phyloP scores from a whole-genome alignment of 1,140 invertebrate genomes.

The Luehdorfia chinensis region DNA sequence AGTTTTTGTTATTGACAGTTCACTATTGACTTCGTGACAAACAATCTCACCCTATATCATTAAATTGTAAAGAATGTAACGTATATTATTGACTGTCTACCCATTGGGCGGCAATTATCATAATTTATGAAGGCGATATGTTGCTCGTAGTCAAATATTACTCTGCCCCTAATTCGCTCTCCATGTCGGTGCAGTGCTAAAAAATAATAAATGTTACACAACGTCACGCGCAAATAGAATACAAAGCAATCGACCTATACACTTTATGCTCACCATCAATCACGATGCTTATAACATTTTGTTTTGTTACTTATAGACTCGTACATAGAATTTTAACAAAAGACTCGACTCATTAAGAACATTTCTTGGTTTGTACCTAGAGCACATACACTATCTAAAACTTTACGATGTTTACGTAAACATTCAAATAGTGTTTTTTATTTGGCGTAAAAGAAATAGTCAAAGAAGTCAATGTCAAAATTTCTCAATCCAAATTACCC shows the following conservation, averaged over 20 bases:
- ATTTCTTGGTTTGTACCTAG: too few species aligned
- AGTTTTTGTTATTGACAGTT: background rate
- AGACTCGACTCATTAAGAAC: too few species aligned
- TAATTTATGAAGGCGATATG: background rate
- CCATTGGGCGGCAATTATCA: background rate
- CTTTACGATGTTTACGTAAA: too few species aligned
- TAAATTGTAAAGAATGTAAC: background rate
- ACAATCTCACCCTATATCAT: slow-evolving; percentile 2
- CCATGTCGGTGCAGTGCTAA: background rate
- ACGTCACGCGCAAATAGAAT: background rate
- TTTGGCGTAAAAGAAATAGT: too few species aligned
- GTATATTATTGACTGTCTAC: background rate
- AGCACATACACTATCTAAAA: too few species aligned
- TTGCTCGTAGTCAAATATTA: background rate
- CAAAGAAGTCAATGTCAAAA: too few species aligned
- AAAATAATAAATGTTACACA: background rate
- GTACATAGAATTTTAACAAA: too few species aligned
- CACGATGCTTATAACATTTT: too few species aligned
- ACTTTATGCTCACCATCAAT: background rate
- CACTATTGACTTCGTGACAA: background rate
- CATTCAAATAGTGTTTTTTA: too few species aligned
- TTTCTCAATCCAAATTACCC: too few species aligned
- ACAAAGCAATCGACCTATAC: too few species aligned
- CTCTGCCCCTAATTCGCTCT: background rate
- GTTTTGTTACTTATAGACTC: too few species aligned